Conservation (phyloP, 2,888 invertebrate species). For the Drosophila cracens region DNA sequence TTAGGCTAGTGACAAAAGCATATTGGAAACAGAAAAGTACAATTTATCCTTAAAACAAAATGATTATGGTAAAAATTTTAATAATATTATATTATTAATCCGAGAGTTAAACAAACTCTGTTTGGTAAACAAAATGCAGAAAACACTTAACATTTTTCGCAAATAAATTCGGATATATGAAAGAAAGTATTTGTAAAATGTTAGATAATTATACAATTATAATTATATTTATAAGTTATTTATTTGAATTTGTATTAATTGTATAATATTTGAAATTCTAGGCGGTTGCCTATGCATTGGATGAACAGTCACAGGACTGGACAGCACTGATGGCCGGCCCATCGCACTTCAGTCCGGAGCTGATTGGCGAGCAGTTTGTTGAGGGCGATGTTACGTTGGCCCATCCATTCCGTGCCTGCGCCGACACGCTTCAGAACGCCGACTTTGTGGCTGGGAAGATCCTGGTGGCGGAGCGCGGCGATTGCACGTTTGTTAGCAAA, state of each 20-base stretch:
- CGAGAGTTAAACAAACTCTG: not conserved
- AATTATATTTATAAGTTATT: not conserved
- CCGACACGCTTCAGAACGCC: constrained; percentile 86
- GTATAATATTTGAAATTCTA: constrained; percentile 48
- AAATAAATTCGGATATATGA: not conserved
- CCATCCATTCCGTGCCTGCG: constrained; percentile 89
- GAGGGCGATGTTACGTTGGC: constrained; percentile 89
- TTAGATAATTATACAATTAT: not conserved
- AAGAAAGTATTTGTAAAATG: not conserved
- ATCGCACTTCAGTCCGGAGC: constrained; percentile 94
- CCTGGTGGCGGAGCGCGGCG: constrained; percentile 94
- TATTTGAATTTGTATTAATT: too few relatives aligned
- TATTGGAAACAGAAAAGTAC: not conserved
- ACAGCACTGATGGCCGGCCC: constrained; percentile 91
- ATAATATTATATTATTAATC: not conserved
- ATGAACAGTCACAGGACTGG: constrained; percentile 82
- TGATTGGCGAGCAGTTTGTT: constrained; percentile 88
- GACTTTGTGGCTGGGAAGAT: constrained; percentile 89
- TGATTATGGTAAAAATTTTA: not conserved
- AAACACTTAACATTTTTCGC: not conserved
- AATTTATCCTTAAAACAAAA: not conserved
- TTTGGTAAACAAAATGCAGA: not conserved
- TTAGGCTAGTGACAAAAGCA: not conserved
- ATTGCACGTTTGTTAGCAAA: constrained; percentile 97
- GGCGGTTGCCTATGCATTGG: constrained; percentile 84